Conservation (phyloP, 2,797 vertebrate species). For the Pristis pectinata region DNA sequence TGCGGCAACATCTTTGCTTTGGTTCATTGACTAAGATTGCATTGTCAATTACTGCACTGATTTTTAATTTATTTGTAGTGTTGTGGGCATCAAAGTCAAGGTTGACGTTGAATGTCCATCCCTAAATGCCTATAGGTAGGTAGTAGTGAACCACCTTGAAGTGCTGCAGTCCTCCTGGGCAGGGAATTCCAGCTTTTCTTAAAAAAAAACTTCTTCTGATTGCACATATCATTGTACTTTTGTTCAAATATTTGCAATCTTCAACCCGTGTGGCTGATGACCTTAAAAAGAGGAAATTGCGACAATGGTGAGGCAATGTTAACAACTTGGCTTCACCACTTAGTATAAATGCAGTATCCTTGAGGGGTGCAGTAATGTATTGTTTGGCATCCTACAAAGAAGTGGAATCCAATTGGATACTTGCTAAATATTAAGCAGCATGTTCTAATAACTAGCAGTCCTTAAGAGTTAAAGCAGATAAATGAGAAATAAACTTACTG, state of each 20-base stretch:
- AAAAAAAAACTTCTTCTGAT: background rate
- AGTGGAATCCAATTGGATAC: background rate
- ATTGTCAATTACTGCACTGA: no score
- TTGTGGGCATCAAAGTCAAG: no score
- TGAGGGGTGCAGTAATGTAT: background rate
- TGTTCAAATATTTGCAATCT: background rate
- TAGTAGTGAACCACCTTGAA: no score
- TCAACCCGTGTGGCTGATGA: background rate
- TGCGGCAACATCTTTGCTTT: no score
- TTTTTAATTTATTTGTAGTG: no score
- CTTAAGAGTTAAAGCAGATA: background rate
- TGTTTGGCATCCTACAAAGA: background rate
- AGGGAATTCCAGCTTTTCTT: background rate
- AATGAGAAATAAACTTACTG: constrained; percentile 17
- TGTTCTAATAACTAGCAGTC: constrained; percentile 3
- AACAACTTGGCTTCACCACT: background rate
- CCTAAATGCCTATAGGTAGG: no score
- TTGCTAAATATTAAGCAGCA: background rate
- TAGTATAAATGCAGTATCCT: background rate
- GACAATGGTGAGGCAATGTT: background rate
- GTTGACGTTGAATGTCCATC: no score
- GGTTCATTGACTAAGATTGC: no score
- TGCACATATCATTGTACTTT: background rate
- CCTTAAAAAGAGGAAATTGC: background rate
- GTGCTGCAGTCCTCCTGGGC: no score